Conservation (phyloP, 2,797 vertebrate species). For the Erithacus rubecula region DNA sequence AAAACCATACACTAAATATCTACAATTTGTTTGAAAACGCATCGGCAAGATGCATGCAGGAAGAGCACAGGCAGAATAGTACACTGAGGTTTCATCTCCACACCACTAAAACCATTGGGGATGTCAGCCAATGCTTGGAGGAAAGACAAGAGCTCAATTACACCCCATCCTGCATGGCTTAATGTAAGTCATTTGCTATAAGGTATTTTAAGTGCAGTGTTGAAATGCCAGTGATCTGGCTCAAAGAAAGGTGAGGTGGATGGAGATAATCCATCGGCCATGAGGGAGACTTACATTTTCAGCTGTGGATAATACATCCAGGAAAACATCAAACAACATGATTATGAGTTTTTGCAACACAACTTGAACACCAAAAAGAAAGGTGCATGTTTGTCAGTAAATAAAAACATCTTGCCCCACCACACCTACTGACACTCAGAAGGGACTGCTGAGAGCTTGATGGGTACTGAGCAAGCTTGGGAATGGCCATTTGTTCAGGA, state of each 20-base stretch:
- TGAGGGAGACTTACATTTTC: not conserved
- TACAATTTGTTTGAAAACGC: conserved; percentile 22
- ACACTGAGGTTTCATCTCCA: not conserved
- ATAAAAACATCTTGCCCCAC: not conserved
- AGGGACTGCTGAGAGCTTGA: not conserved
- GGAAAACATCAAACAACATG: not conserved
- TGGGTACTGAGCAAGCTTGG: not conserved
- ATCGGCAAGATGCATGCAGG: not conserved
- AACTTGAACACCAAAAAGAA: not conserved
- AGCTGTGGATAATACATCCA: not conserved
- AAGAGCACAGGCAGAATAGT: not conserved
- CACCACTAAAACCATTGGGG: not conserved
- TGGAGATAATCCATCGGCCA: not conserved
- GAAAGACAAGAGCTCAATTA: not conserved
- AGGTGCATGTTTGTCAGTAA: not conserved
- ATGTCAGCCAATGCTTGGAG: not conserved
- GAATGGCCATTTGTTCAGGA: not conserved
- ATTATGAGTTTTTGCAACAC: not conserved
- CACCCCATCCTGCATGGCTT: not conserved
- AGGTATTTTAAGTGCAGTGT: not conserved
- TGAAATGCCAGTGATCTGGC: not conserved
- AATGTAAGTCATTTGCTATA: not conserved
- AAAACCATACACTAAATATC: not conserved
- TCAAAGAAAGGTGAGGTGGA: not conserved
- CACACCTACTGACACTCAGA: not conserved